Evolutionary conservation across 2,797 vertebrate genomes (phyloP), one percentile per base, ranked within the genome.

Genomic region (Sebastes hopkinsi): DNA sequence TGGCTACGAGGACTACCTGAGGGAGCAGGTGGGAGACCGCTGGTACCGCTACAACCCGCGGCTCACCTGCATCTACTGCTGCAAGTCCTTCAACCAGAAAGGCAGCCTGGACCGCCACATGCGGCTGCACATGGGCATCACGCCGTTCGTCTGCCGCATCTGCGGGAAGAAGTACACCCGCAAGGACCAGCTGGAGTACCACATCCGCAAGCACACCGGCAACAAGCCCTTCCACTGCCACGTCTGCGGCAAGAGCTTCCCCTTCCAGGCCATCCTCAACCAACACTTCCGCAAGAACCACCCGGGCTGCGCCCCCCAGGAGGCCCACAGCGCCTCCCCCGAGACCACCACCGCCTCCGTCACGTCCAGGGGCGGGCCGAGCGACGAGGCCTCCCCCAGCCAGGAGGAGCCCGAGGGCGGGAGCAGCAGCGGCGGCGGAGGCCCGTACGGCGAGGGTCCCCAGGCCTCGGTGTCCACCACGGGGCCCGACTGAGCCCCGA

Each of bases 251-350:
- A 99, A 99, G 90, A 99, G 98, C 94, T 99, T 99, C 93, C 98
- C 98, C 75, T 99, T 99, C 95, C 98, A 99, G 96, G 98, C 98
- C 89, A 99, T 99, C 95, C 96, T 99, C 88, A 99, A 99, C 96
- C 98, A 99, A 96, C 98, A 99, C 96, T 98, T 99, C 96, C 98
- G 98, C 81, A 99, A 99, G 93, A 99, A 99, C 95, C 98, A 99
- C 89, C 98, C 98, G 0, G 98, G 97, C 92, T 98, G 97, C 23
- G 85, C 97, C 75, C 97, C 97, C 2, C 95, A 98, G 81, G 97
- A 99, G 73, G 96, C 98, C 36, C 98, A 98, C 85, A 99, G 98
- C 91, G 97, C 98, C 87, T 99, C 98, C 20, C 98, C 98, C 0
- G 98, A 99, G 92, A 99, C 98, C 90, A 99, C 98, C 3, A 95